Evolutionary conservation across 2,113 vertebrate genomes (phyloP).

Genomic region (Mirza zaza): DNA sequence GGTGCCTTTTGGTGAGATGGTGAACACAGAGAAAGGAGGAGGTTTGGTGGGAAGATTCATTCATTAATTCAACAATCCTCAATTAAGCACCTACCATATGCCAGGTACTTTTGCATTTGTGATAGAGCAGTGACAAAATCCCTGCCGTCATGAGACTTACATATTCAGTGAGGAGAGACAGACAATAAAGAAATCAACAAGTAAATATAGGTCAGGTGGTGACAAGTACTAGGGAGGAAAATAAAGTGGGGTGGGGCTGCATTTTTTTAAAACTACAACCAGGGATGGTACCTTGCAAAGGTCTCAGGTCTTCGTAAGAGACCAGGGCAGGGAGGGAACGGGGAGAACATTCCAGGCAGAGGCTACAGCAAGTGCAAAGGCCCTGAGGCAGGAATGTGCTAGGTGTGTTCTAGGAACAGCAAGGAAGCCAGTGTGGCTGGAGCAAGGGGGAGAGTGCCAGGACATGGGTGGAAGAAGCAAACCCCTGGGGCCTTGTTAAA

Average conservation of each 20-base stretch:
- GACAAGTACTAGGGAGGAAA: not conserved
- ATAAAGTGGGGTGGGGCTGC: not conserved
- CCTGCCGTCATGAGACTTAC: not conserved
- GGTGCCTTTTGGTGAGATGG: not conserved
- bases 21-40: not conserved
- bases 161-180: not conserved
- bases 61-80: not conserved
- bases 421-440: not conserved
- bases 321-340: not conserved
- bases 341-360: not conserved
- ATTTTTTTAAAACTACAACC: not conserved
- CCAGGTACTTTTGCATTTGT: not conserved
- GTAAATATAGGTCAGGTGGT: not conserved
- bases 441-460: not conserved
- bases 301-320: not conserved
- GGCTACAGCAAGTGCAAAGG: not conserved
- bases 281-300: not conserved
- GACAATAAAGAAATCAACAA: not conserved
- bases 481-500: not conserved
- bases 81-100: not conserved
- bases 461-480: not conserved
- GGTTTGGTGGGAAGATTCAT: not conserved
- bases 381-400: not conserved
- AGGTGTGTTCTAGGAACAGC: not conserved
- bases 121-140: not conserved